phyloP scores from a whole-genome alignment of 2,888 invertebrate species.

The Tolmerus cingulatus region DNA sequence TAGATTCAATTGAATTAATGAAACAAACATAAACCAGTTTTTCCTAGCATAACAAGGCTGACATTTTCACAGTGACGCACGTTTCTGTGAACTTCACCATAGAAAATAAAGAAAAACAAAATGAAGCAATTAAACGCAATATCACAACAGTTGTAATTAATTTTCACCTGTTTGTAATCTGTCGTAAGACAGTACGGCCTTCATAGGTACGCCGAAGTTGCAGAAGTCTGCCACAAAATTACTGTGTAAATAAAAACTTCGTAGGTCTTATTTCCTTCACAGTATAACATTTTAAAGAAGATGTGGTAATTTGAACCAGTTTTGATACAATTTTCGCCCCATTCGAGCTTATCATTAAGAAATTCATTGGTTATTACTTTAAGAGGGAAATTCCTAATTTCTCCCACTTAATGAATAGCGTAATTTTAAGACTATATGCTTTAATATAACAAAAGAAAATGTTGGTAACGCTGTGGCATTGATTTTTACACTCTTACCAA shows the following conservation, averaged over 20 bases:
- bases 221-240: neutral
- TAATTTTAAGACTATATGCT: neutral
- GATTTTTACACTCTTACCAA: neutral
- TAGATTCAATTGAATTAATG: neutral
- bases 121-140: neutral
- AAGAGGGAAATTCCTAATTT: neutral
- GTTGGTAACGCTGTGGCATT: neutral
- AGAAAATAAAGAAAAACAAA: neutral
- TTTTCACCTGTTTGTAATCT: slow-evolving; percentile 1
- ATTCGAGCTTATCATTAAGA: neutral
- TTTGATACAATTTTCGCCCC: neutral
- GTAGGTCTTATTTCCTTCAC: neutral
- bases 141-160: neutral
- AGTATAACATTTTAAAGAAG: neutral
- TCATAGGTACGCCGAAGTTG: neutral
- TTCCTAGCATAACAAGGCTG: neutral
- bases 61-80: neutral
- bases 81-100: neutral
- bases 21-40: neutral
- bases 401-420: no score
- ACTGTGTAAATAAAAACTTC: neutral
- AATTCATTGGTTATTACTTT: neutral
- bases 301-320: neutral
- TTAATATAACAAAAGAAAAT: neutral
- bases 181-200: neutral